Base-by-base conservation (phyloP, 2,797 vertebrate genomes). In the Melanotaenia maccullochi region DNA sequence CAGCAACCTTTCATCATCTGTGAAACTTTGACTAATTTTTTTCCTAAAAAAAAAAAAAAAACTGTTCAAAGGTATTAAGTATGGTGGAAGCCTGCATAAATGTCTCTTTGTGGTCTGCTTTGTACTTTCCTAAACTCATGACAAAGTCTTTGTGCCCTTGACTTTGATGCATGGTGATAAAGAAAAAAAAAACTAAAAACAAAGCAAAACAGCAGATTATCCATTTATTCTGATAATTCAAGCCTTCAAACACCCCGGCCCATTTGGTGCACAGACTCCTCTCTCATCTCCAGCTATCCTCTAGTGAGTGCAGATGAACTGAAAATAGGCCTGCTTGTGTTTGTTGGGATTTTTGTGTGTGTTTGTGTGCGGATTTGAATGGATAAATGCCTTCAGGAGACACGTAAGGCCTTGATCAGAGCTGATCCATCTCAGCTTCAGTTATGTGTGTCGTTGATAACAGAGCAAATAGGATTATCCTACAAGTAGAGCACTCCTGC, bases 381-480 rank as follows among this genome's bases (percentile, higher is more conserved):
- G 63, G 30, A 49, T 65, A 71, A 82, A 87, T 71, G 62, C 79
- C 89, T 84, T 61, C 68, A 63, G 85, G 79, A 72, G 60, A 65
- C 60, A 65, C 8, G 58, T 72, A 65, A 69, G 69, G 78, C 85
- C 84, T 88, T 85, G 84, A 92, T 92, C 86, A 82, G 56, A 60
- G 84, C 75, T 77, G 83, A 90, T 89, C 83, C 81, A 82, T 86
- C 86, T 84, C 69, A 71, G 54, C 81, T 83, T 69, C 79, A 75
- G 69, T 81, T 84, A 89, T 89, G 82, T 82, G 85, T 85, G 75
- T 69, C 79, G 73, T 80, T 89, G 91, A 91, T 87, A 89, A 87
- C 73, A 76, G 65, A 69, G 82, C 74, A 87, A 87, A 89, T 75
- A 81, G 86, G 87, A 90, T 93, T 92, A 92, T 87, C 87, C 83